Evolutionary conservation across 2,888 invertebrate genomes (phyloP), one percentile per base, ranked within the genome.

Genomic region (Laspeyria flexula): DNA sequence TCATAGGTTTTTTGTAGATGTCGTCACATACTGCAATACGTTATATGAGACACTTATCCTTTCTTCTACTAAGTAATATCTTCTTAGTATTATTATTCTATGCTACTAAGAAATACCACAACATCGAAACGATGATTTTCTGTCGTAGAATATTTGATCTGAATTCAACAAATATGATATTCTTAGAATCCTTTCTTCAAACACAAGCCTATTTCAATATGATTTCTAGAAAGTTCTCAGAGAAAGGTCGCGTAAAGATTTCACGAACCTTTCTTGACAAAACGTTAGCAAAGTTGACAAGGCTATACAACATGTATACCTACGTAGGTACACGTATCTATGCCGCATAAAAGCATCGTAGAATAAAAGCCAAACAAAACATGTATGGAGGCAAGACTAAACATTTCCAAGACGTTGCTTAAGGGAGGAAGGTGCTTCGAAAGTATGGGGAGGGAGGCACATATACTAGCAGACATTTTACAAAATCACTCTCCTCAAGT

Each of bases 311-410:
- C 55, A 67, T 44, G 43, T 31, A 33, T 31, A 43, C 12, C 31
- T 31, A 31, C 29, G 37, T 35, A 54, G 16, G 13, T 46, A 42
- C 21, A 18, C 11, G 65, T 75, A 77, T 74, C 75, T 84, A 70
- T 79, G 64, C 71, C 75, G 76, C 78, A 79, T 86, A 83, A 85
- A 86, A 81, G 85, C 75, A 55, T 65, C 66, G 62, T 64, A 79
- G 82, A 85, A 87, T 83, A 85, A 82, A 83, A 81, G 77, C 75
- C 83, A 86, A 89, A 90, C 88, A 89, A 89, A 88, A 86, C 81
- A 74, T 80, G 81, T 88, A 84, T 85, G 84, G 81, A 81, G 75
- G 79, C 81, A 81, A 82, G 81, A 85, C 88, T 86, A 84, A 87
- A 83, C 86, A 83, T 86, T 86, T 84, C 85, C 88, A 89, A 89